A percentile compares a stretch with the other conserved stretches of the same genome.
phyloP scores from a whole-genome alignment of 2,113 vertebrate species.

The Gobio gobio region DNA sequence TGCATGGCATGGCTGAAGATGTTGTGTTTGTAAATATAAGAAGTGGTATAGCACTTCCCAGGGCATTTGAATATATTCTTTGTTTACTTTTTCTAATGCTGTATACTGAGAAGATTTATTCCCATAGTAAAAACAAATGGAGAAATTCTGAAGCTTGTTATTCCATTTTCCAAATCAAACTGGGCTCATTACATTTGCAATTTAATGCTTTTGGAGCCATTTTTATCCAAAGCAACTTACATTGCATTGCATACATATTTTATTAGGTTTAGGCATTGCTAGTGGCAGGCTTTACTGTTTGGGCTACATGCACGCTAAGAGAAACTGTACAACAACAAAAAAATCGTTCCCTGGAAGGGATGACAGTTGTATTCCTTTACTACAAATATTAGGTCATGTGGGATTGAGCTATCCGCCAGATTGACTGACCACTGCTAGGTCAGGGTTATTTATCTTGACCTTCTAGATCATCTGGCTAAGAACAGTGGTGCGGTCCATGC shows the following conservation, averaged over 20 bases:
- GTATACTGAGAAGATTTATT: not conserved
- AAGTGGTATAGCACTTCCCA: not conserved
- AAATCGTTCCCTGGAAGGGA: not conserved
- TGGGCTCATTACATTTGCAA: not conserved
- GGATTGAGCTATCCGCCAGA: not conserved
- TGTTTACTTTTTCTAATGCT: not conserved
- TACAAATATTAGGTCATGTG: not conserved
- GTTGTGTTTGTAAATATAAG: not conserved
- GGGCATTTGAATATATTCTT: not conserved
- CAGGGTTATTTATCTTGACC: not conserved
- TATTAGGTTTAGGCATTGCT: not conserved
- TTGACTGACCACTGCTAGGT: not conserved
- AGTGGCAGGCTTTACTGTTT: not conserved
- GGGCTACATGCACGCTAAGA: not conserved
- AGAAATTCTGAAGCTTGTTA: not conserved
- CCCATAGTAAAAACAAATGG: not conserved
- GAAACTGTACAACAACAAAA: not conserved
- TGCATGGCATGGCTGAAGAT: not conserved
- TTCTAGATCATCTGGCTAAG: constrained; percentile 11
- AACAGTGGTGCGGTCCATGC: not conserved
- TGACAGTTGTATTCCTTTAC: not conserved
- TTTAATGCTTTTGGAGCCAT: not conserved
- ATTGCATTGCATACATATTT: not conserved
- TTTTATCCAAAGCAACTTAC: not conserved
- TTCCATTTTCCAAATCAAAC: not conserved